These are phyloP conservation scores for Formica aserva DNA, from an alignment of 2,888 invertebrate genomes.

Conservation along the genomic window DNA sequence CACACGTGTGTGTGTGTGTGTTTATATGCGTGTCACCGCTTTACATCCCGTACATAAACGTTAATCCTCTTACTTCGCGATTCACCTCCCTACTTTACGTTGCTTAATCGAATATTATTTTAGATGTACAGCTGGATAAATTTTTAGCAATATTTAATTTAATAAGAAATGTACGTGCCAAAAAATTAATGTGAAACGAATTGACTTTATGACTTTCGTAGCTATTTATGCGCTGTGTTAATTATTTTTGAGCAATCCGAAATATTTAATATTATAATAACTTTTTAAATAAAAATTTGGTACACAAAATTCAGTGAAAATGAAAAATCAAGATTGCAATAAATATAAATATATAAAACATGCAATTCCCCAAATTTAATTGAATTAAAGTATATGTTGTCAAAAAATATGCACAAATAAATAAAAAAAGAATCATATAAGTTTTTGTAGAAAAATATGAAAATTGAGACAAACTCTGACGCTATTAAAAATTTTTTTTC, in stretches of 20 bases:
- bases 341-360: background rate
- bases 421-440: background rate
- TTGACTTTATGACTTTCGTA: background rate
- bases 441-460: background rate
- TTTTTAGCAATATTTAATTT: background rate
- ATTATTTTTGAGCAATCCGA: background rate
- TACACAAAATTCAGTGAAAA: background rate
- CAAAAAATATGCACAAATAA: background rate
- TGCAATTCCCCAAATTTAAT: background rate
- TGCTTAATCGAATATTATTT: constrained; percentile 10
- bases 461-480: background rate
- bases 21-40: background rate
- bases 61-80: constrained; percentile 54
- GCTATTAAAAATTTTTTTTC: constrained; percentile 20
- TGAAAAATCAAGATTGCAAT: background rate
- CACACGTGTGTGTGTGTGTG: background rate
- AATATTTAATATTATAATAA: background rate
- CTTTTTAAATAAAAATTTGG: background rate
- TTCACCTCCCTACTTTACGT: constrained; percentile 3
- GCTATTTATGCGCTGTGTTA: background rate
- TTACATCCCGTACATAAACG: constrained; percentile 32
- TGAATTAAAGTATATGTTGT: background rate
- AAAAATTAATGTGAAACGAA: constrained; percentile 11
- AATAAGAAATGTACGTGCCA: background rate
- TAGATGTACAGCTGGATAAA: background rate